phyloP scores from a whole-genome alignment of 2,113 vertebrate genomes.

The Colaptes auratus region DNA sequence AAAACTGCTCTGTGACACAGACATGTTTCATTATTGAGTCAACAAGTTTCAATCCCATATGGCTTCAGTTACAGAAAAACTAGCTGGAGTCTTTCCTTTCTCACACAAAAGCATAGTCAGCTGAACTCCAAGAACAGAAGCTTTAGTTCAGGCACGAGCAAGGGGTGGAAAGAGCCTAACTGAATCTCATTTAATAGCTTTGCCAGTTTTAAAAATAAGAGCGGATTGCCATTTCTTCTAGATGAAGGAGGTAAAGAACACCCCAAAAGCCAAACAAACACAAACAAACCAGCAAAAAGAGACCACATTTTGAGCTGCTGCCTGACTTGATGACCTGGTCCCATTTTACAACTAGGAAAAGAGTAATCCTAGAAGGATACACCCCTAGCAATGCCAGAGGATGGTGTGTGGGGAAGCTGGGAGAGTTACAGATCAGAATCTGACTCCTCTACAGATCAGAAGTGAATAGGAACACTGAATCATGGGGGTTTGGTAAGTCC shows the following conservation, averaged over 20 bases:
- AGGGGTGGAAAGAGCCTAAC: conserved; percentile 19
- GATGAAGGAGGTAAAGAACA: not conserved
- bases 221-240: not conserved
- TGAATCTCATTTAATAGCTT: conserved; percentile 25
- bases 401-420: not conserved
- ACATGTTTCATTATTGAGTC: conserved; percentile 50
- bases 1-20: conserved; percentile 35
- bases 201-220: conserved; percentile 25
- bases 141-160: conserved; percentile 36
- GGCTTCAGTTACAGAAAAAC: conserved; percentile 54
- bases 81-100: conserved; percentile 38
- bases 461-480: not conserved
- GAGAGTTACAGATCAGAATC: not conserved
- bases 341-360: not conserved
- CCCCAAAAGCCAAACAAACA: not conserved
- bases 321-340: not conserved
- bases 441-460: not conserved
- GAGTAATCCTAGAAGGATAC: not conserved
- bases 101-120: conserved; percentile 46
- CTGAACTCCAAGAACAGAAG: conserved; percentile 31
- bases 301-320: not conserved
- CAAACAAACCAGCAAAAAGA: not conserved
- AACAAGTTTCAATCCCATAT: conserved; percentile 57
- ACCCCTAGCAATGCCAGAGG: not conserved
- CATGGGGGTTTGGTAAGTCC: not conserved